Conservation (phyloP, 1,140 invertebrate species). For the Condylostylus longicornis region DNA sequence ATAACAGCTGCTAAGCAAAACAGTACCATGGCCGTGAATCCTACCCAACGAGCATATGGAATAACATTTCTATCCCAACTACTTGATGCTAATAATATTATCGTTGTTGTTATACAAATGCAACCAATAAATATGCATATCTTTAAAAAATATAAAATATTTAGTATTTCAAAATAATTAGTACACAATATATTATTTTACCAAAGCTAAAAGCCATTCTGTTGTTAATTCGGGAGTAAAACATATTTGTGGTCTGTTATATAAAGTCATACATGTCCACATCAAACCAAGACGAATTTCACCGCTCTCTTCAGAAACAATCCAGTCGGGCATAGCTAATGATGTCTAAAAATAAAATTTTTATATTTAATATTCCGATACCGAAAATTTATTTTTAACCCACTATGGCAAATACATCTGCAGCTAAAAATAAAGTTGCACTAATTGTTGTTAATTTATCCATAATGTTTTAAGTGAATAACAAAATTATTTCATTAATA, state of each 20-base stretch:
- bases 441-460: conserved; percentile 87
- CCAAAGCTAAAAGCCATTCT: conserved; percentile 80
- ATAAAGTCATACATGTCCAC: conserved; percentile 86
- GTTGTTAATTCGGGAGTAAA: conserved; percentile 71
- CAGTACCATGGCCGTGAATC: conserved; percentile 91
- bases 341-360: no score
- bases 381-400: no score
- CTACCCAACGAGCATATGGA: conserved; percentile 86
- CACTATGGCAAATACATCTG: conserved; percentile 84
- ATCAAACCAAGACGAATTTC: conserved; percentile 80
- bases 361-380: no score
- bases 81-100: conserved; percentile 71
- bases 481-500: no score
- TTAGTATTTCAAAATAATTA: no score
- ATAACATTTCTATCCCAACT: conserved; percentile 84
- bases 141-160: no score
- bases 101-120: conserved; percentile 80
- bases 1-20: conserved; percentile 91
- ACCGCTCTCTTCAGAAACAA: conserved; percentile 84
- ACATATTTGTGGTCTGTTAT: conserved; percentile 75
- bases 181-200: no score
- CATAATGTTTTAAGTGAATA: no score
- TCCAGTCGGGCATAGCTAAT: conserved; percentile 93
- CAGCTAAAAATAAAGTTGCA: conserved; percentile 76
- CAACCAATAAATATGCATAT: conserved; percentile 85